Base-by-base conservation (phyloP, 2,113 vertebrate species). In the Andinoacara biseriatus region DNA sequence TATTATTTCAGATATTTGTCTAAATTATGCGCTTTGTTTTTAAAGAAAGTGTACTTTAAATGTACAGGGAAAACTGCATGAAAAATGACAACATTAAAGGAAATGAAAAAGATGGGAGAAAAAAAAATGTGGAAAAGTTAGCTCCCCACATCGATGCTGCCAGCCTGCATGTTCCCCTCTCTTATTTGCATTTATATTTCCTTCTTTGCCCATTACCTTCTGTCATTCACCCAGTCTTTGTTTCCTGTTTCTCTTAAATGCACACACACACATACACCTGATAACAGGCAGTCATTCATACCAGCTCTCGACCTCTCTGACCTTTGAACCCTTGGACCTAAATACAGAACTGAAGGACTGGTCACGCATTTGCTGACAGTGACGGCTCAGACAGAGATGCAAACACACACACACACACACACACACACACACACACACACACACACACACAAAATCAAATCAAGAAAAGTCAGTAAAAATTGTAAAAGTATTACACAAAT, bases 271-370 rank as follows among this genome's bases (percentile, higher is more conserved):
- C 80, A 76, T 22, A 74, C 90, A 92, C 89, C 88, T 92, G 89
- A 92, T 89, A 91, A 94, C 91, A 90, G 85, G 61, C 86, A 74
- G 82, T 89, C 90, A 86, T 93, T 93, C 90, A 92, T 92, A 78
- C 76, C 17, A 20, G 76, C 78, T 82, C 88, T 86, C 82, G 57
- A 92, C 88, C 90, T 80, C 58, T 4, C 5, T 85, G 88, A 89
- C 88, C 92, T 54, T 65, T 91, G 89, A 93, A 85, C 93, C 85
- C 80, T 80, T 62, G 76, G 86, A 82, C 86, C 90, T 92, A 92
- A 93, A 94, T 94, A 78, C 74, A 82, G 85, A 85, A 91, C 79
- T 61, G 69, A 82, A 63, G 83, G 74, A 80, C 74, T 49, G 79
- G 65, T 92, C 90, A 87, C 18, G 14, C 83, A 80, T 85, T 90